These are phyloP conservation scores for Gisinianus flammeolus DNA, from an alignment of 2,888 invertebrate species.

Conservation along the genomic window DNA sequence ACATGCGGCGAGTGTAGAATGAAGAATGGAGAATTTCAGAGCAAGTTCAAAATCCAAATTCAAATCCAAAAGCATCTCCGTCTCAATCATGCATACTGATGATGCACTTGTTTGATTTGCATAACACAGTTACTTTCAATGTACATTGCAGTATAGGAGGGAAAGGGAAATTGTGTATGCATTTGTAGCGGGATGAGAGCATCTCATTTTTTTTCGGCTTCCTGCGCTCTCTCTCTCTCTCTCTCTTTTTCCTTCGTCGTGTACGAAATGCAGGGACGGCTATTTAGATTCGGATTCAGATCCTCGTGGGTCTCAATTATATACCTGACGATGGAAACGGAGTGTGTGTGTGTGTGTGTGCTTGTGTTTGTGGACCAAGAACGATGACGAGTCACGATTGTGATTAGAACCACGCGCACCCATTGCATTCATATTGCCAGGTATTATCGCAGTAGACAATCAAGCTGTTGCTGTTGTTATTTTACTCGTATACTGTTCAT, in stretches of 20 bases:
- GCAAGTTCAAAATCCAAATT: not conserved
- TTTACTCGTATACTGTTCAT: not conserved
- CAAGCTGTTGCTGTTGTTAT: not conserved
- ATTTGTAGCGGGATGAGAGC: too few relatives aligned
- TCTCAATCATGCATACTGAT: not conserved
- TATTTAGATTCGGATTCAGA: too few relatives aligned
- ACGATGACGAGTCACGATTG: slow-evolving; percentile 38
- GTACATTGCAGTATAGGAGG: too few relatives aligned
- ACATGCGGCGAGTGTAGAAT: too few relatives aligned
- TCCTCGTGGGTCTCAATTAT: too few relatives aligned
- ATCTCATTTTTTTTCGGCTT: too few relatives aligned
- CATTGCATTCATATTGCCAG: not conserved
- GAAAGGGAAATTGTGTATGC: too few relatives aligned
- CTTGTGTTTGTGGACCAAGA: too few relatives aligned
- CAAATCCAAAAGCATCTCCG: not conserved
- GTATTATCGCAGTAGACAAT: not conserved
- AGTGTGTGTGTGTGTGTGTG: too few relatives aligned
- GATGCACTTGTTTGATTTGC: slow-evolving; percentile 27
- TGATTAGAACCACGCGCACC: slow-evolving; percentile 25
- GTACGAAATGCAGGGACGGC: too few relatives aligned
- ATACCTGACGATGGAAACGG: too few relatives aligned
- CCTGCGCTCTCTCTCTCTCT: not conserved
- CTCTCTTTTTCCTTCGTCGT: too few relatives aligned
- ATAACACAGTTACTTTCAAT: slow-evolving; percentile 12
- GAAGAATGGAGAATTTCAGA: not conserved